Conservation (phyloP, 1,140 invertebrate genomes). For the Papilio machaon region DNA sequence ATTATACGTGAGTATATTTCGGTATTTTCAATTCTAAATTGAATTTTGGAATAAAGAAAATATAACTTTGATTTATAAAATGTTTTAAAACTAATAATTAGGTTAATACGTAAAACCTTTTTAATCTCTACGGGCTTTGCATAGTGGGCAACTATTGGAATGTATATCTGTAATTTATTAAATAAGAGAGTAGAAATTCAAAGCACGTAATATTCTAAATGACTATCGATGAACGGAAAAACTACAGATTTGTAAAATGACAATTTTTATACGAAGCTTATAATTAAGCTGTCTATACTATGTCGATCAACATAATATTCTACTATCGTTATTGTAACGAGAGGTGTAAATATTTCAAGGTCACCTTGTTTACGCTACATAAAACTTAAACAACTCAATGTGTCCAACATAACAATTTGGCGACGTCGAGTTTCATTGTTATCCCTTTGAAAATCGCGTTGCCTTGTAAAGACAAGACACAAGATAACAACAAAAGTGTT, state of each 20-base stretch:
- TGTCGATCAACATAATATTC: neutral
- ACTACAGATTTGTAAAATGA: no score
- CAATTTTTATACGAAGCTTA: neutral
- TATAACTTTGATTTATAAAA: neutral
- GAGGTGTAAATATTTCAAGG: neutral
- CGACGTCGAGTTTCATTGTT: neutral
- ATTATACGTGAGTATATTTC: slow-evolving; percentile 12
- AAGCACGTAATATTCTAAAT: neutral
- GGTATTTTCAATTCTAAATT: neutral
- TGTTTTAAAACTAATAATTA: neutral
- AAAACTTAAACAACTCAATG: neutral
- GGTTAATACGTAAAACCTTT: neutral
- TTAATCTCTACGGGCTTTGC: neutral
- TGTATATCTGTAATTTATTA: neutral
- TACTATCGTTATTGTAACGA: neutral
- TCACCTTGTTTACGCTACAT: neutral
- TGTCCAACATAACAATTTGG: neutral
- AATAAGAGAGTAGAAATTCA: neutral
- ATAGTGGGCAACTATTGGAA: neutral
- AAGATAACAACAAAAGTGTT: no score
- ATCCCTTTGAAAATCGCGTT: neutral
- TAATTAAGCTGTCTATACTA: no score
- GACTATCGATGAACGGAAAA: neutral
- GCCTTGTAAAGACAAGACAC: no score
- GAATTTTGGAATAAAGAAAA: neutral